Evolutionary conservation across 2,888 invertebrate genomes (phyloP), one percentile per base, ranked within the genome.

Genomic region (Tachina lurida): DNA sequence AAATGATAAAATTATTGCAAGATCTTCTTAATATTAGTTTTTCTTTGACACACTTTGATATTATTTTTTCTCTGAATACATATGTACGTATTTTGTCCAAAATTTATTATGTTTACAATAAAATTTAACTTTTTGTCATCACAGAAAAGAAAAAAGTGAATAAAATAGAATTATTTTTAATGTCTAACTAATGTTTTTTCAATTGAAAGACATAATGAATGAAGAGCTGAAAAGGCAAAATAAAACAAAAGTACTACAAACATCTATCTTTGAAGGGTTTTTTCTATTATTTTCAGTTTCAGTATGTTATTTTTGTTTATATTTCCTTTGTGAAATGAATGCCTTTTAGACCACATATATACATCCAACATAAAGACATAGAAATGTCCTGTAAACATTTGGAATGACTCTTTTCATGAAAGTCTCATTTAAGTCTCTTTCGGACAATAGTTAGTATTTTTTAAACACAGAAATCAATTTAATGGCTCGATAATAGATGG

Each of bases 211-310:
- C 41, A 45, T 22, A 15, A 47, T 15, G 19, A 45, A 65, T 15
- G 12, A 17, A 62, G 17, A 49, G 49, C 13, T 47, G 31, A 41
- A 71, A 58, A n/a, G 41, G 22, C n/a, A 56, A 56, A 54, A 22
- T 10, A n/a, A 8, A 70, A 68, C 10, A 60, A 43, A 17, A 56
- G 7, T 7, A 54, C 2, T 12, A 1, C 7, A 39, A n/a, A 47
- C 15, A 65, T 31, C 9, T 47, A 65, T 31, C 13, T 47, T n/a
- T 65, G 13, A 54, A 54, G 49, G 39, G 41, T 39, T 62, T 49
- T 58, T 60, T 0, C 12, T 73, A 73, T 60, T 73, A 60, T 39
- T 60, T 73, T 73, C 47, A 60, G 31, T 47, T 60, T 47, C 39
- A 47, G 49, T 73, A 17, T 60, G 39, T 47, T 39, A 49, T 49